Conservation (phyloP, 2,888 invertebrate species). For the Oscheius sp. region DNA sequence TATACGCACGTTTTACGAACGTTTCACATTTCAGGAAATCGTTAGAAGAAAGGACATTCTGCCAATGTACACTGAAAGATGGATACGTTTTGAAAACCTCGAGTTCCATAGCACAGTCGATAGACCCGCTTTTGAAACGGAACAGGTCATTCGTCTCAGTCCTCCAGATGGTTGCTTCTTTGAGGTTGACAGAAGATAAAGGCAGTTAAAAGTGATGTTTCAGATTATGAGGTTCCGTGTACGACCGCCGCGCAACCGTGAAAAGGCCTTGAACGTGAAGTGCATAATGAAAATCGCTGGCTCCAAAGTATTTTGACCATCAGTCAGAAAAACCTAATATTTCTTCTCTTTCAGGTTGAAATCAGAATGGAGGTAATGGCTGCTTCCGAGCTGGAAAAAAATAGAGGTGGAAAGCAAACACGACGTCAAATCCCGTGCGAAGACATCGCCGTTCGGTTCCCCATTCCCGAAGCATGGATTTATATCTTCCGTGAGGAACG, state of each 20-base stretch:
- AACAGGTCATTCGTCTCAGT: conserved; percentile 74
- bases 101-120: conserved; percentile 96
- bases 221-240: conserved; percentile 79
- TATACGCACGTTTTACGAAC: not conserved
- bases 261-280: conserved; percentile 93
- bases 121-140: conserved; percentile 81
- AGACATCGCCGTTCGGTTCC: conserved; percentile 91
- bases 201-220: not conserved
- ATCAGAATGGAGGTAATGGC: conserved; percentile 93
- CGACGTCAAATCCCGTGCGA: conserved; percentile 92
- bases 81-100: conserved; percentile 93
- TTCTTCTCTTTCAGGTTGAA: conserved; percentile 81
- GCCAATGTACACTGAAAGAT: conserved; percentile 94
- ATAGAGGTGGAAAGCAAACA: conserved; percentile 89
- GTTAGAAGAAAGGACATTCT: conserved; percentile 99
- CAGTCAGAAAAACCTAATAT: not conserved
- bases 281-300: conserved; percentile 78
- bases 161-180: conserved; percentile 73
- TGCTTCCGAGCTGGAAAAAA: conserved; percentile 79
- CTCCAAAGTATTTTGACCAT: conserved; percentile 61
- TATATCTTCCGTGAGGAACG: conserved; percentile 94
- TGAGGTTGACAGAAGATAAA: conserved; percentile 59
- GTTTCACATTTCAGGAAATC: conserved; percentile 80
- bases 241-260: conserved; percentile 92
- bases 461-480: conserved; percentile 99